Base-by-base conservation (phyloP, 2,113 vertebrate species). In the Noturus placidus region DNA sequence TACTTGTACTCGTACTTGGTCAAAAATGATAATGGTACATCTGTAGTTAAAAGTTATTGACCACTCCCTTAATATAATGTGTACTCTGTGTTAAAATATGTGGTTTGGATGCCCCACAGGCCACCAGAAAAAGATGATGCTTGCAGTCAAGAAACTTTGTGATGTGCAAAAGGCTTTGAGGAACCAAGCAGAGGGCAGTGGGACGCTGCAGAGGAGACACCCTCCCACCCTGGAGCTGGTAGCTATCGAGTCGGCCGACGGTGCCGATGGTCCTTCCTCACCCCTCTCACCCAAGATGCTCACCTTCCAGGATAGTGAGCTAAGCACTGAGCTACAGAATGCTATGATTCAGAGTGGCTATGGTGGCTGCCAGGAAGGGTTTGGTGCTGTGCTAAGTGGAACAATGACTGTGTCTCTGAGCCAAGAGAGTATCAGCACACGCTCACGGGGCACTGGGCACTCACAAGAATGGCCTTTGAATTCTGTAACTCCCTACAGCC, bases 121-220 rank as follows among this genome's bases (percentile, higher is more conserved):
- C 5, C 98, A 99, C 90, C 98, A 99, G 92, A 99, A 99, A 95
- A 99, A 99, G 95, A 94, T 99, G 86, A 99, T 99, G 97, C 87
- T 99, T 92, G 97, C 97, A 0, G 98, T 99, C 84, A 98, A 95
- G 94, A 97, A 97, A 92, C 94, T 99, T 86, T 95, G 95, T 6
- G 98, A 99, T 87, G 94, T 99, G 42, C 96, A 96, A 80, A 95
- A 96, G 89, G 96, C 95, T 13, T 88, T 94, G 20, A 95, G 93
- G 67, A 96, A 96, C 91, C 94, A 97, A 86, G 96, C 94, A 0
- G 96, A 97, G 0, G 92, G 93, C 7, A 93, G 93, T 0, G 96
- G 94, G 1, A 94, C 95, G 0, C 91, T 96, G 65, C 95, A 94
- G 25, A 95, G 94, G 89, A 91, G 93, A 91, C 92, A 88, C 59